Conservation (phyloP, 2,797 vertebrate species). For the Astyanax mexicanus region DNA sequence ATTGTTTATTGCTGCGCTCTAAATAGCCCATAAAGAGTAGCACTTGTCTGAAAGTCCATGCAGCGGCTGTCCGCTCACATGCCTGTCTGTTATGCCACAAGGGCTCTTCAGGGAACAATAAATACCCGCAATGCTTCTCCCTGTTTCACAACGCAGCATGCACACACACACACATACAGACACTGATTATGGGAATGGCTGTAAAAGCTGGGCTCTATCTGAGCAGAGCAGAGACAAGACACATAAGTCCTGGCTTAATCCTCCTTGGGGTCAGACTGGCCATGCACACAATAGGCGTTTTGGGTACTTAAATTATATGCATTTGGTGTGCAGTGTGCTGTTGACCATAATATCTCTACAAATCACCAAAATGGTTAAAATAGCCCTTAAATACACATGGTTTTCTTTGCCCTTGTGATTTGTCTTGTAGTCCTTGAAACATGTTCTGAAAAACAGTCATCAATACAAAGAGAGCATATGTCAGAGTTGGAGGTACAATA, state of each 20-base stretch:
- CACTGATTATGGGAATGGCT: not conserved
- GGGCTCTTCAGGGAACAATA: constrained; percentile 63
- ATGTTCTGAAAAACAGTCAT: not conserved
- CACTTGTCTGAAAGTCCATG: constrained; percentile 46
- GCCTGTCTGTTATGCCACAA: constrained; percentile 53
- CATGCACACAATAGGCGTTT: not conserved
- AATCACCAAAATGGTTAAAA: not conserved
- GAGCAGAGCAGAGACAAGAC: not conserved
- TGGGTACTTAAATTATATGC: not conserved
- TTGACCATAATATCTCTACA: not conserved
- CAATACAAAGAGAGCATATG: too few species aligned
- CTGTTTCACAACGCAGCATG: constrained; percentile 44
- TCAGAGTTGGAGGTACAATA: not conserved
- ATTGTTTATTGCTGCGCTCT: constrained; percentile 31
- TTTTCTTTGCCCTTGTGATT: not conserved
- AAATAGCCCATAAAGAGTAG: constrained; percentile 3
- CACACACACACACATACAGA: not conserved
- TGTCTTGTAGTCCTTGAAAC: not conserved
- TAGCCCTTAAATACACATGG: not conserved
- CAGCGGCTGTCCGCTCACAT: constrained; percentile 16
- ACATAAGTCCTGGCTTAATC: not conserved
- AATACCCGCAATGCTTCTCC: constrained; percentile 67
- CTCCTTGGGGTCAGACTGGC: not conserved
- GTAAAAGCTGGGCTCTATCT: not conserved
- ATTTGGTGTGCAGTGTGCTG: not conserved